phyloP scores from a whole-genome alignment of 2,113 vertebrate species.

The Tachycineta bicolor region DNA sequence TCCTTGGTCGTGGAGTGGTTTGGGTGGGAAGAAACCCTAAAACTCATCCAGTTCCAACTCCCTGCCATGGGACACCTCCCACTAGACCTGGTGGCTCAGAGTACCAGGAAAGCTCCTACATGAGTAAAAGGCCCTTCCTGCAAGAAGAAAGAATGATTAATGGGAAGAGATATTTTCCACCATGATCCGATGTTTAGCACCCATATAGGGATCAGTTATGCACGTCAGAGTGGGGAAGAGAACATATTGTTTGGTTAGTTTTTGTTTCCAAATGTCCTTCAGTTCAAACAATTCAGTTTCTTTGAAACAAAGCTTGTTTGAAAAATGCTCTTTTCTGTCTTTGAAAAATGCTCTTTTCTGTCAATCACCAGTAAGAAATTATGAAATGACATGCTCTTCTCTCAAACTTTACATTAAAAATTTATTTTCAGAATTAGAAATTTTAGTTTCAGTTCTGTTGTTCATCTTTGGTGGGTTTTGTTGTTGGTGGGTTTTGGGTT shows the following conservation, averaged over 20 bases:
- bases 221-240: neutral
- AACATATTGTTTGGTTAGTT: fast-evolving
- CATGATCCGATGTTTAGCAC: neutral
- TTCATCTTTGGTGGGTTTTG: neutral
- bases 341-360: neutral
- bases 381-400: neutral
- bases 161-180: neutral
- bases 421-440: neutral
- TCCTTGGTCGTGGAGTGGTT: neutral
- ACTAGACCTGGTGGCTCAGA: neutral
- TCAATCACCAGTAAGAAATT: neutral
- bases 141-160: neutral
- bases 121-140: neutral
- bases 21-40: neutral
- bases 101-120: neutral
- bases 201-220: neutral
- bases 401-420: neutral
- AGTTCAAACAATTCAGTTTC: neutral
- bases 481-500: fast-evolving
- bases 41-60: neutral
- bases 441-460: neutral
- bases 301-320: neutral
- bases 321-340: neutral
- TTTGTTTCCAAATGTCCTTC: neutral
- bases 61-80: neutral